Base-by-base conservation (phyloP, 2,888 invertebrate species). In the Hypomecis punctinalis region DNA sequence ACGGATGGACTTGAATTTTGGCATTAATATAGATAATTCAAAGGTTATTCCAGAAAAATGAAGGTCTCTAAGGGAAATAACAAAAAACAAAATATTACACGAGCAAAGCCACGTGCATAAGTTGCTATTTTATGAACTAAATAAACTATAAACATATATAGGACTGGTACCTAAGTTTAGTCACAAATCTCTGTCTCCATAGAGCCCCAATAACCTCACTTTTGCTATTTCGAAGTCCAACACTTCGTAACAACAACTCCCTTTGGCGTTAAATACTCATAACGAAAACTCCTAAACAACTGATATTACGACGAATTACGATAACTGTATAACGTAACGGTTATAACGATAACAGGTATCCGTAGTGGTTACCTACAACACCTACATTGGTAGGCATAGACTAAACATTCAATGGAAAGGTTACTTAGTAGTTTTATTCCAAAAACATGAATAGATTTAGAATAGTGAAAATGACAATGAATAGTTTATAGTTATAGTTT, bases 271-370 rank as follows among this genome's bases (percentile, higher is more conserved):
- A 65, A 52, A 61, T 61, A 65, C 51, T 56, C 61, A 61, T 61
- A 60, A 61, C 60, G 56, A 65, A 57, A 65, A 65, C 61, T 65
- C 65, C 65, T 65, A 65, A 65, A 65, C 65, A 65, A 65, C 65
- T 61, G 61, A 61, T 65, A 61, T 65, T 56, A 65, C 52, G 42
- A 65, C 52, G 57, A 65, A 65, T 65, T 61, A 65, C 53, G 65
- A 65, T 61, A 65, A 51, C 65, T 45, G 49, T 59, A 48, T 59
- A 60, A 65, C 37, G 36, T 64, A 57, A 65, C 53, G 54, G 59
- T 40, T 53, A 48, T 57, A 57, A 57, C 65, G 65, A 65, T 65
- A 65, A 61, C 61, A 65, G 65, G 65, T 57, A 60, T 56, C 43
- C 65, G 60, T 51, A 60, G 60, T 42, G 39, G 55, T 37, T 35